These are phyloP conservation scores for Autographa gamma DNA, from an alignment of 2,888 invertebrate species.

Conservation along the genomic window DNA sequence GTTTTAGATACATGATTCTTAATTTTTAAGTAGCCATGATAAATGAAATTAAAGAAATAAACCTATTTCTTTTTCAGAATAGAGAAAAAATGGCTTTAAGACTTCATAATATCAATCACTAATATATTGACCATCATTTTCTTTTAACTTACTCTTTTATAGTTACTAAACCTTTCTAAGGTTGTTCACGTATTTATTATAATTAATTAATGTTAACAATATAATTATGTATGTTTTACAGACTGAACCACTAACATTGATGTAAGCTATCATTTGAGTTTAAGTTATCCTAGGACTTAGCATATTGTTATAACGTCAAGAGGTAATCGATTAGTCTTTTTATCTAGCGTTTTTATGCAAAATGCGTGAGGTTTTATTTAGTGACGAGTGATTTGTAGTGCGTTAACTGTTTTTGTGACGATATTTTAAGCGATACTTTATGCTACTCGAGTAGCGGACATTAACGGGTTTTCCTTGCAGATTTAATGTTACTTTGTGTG, in stretches of 20 bases:
- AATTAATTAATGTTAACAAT: conserved; percentile 45
- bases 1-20: conserved; percentile 19
- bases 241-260: conserved; percentile 75
- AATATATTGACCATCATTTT: background rate
- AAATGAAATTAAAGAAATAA: background rate
- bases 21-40: background rate
- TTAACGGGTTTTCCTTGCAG: conserved; percentile 50
- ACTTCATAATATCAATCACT: conserved; percentile 10
- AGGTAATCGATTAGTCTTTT: conserved; percentile 4
- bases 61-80: background rate
- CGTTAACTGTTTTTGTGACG: conserved; percentile 30
- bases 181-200: conserved; percentile 38
- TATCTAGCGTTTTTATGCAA: conserved; percentile 8
- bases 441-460: conserved; percentile 34
- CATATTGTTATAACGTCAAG: conserved; percentile 12
- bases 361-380: conserved; percentile 19
- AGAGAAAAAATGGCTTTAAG: background rate
- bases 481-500: conserved; percentile 57
- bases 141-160: background rate
- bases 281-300: conserved; percentile 37
- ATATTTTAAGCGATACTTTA: conserved; percentile 25
- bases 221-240: conserved; percentile 66
- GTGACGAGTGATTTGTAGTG: conserved; percentile 12
- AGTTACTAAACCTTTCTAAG: conserved; percentile 16
- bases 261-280: conserved; percentile 48